Conservation (phyloP, 2,888 invertebrate genomes). For the Drosophila pseudotalamancana region DNA sequence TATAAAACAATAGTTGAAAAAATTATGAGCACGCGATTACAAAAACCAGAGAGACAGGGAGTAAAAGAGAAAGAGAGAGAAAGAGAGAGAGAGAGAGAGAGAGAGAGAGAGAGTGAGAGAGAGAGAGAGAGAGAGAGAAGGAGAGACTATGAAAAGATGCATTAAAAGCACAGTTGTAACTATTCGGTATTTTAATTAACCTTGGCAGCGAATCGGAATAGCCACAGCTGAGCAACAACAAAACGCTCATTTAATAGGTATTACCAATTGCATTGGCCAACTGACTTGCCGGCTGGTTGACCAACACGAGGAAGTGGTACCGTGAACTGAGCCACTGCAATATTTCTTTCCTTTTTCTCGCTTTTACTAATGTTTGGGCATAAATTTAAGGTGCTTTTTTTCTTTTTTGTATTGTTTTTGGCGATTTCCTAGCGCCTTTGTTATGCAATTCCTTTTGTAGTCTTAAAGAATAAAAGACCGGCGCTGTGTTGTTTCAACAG, state of each 20-base stretch:
- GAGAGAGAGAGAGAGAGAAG: background rate
- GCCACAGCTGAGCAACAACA: conserved; percentile 31
- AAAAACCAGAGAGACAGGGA: conserved; percentile 22
- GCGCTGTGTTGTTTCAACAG: conserved; percentile 34
- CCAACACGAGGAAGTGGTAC: conserved; percentile 77
- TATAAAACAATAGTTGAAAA: conserved; percentile 65
- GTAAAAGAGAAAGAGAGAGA: conserved; percentile 3
- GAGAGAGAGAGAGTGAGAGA: conserved; percentile 2
- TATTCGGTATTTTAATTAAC: conserved; percentile 76
- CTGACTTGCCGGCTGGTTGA: conserved; percentile 77
- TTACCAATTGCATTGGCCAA: conserved; percentile 73
- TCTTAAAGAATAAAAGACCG: conserved; percentile 44
- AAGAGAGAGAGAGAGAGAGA: background rate
- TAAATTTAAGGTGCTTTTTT: conserved; percentile 23
- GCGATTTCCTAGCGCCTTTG: conserved; percentile 60
- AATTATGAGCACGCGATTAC: conserved; percentile 65
- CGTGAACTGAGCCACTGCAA: conserved; percentile 58
- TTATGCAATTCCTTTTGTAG: conserved; percentile 56
- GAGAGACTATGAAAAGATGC: conserved; percentile 17
- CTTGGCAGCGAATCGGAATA: conserved; percentile 72
- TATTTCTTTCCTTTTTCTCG: conserved; percentile 56
- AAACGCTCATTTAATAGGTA: conserved; percentile 42
- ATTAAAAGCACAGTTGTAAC: conserved; percentile 37
- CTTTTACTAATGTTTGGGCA: conserved; percentile 43
- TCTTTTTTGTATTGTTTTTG: conserved; percentile 29